Conservation (phyloP, 2,888 invertebrate species). For the Lycophotia porphyrea region DNA sequence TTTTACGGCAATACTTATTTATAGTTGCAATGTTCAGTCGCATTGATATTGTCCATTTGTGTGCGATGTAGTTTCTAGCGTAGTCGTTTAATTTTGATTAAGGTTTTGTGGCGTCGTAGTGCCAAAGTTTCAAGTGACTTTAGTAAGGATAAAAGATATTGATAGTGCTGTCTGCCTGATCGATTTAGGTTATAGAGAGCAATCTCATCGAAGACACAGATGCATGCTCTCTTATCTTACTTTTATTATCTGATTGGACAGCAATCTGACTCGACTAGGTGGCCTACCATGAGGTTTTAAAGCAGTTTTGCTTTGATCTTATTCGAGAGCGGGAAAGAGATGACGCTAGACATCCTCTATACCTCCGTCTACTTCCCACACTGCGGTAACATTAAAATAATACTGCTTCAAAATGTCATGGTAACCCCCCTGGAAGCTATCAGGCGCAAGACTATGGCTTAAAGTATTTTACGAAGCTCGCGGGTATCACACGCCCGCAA, state of each 20-base stretch:
- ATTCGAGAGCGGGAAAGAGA: too few species aligned
- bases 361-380: too few species aligned
- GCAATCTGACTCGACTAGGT: neutral
- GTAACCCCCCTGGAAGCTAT: neutral
- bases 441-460: neutral
- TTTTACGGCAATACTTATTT: conserved; percentile 27
- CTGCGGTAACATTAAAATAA: too few species aligned
- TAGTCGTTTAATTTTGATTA: conserved; percentile 10
- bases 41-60: conserved; percentile 28
- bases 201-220: neutral
- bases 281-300: too few species aligned
- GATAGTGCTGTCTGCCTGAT: neutral
- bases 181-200: neutral
- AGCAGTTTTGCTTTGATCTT: too few species aligned
- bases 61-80: neutral
- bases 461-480: neutral
- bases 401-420: too few species aligned
- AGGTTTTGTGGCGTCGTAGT: neutral
- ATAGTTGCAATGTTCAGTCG: conserved; percentile 14
- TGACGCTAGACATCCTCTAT: too few species aligned
- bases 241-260: neutral
- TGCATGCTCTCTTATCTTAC: neutral
- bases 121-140: neutral
- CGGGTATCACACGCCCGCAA: neutral
- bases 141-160: neutral